Conservation (phyloP, 2,797 vertebrate species). For the Geotrypetes seraphini region DNA sequence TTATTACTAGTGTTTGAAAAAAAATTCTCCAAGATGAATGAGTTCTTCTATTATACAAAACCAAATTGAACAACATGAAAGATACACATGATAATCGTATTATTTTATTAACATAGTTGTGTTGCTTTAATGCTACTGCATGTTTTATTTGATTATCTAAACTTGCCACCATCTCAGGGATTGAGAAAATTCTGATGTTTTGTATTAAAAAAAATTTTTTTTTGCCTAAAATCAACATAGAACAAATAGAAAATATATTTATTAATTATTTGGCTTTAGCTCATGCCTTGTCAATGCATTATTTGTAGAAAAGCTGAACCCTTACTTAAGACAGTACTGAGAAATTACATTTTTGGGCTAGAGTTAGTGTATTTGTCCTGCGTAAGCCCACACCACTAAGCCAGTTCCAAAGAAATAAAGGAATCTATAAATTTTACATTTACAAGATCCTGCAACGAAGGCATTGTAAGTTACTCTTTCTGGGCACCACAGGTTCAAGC, state of each 20-base stretch:
- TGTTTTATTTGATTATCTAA: too few relatives aligned
- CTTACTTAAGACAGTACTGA: background rate
- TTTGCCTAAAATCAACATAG: background rate
- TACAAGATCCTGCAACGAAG: constrained; percentile 99
- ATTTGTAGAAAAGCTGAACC: background rate
- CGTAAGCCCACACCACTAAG: constrained; percentile 86
- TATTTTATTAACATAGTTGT: too few relatives aligned
- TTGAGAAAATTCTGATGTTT: too few relatives aligned
- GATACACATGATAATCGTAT: too few relatives aligned
- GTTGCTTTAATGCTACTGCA: too few relatives aligned
- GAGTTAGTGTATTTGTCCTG: background rate
- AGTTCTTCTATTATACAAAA: too few relatives aligned
- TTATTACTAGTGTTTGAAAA: too few relatives aligned
- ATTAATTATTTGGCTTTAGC: too few relatives aligned
- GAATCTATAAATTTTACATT: constrained; percentile 99
- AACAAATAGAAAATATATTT: background rate
- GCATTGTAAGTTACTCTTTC: constrained; percentile 99
- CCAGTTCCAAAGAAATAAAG: constrained; percentile 96
- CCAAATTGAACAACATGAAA: too few relatives aligned
- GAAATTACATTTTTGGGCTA: background rate
- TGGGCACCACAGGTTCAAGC: constrained; percentile 98
- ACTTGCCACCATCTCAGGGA: too few relatives aligned
- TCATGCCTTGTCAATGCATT: background rate
- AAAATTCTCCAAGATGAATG: too few relatives aligned
- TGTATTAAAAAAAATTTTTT: background rate